phyloP scores from a whole-genome alignment of 2,113 vertebrate genomes.

The Propithecus coquereli region DNA sequence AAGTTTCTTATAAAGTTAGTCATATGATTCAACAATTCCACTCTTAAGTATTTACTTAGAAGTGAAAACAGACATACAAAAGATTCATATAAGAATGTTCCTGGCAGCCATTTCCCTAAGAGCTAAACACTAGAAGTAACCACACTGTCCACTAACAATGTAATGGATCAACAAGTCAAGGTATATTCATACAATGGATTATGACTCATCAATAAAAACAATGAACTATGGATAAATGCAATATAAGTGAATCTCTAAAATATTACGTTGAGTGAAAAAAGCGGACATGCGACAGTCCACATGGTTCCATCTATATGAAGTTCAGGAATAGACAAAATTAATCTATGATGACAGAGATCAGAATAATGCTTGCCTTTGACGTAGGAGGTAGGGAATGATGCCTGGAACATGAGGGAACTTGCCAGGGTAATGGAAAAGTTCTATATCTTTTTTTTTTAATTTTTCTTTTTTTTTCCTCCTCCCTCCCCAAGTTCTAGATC shows the following conservation, averaged over 20 bases:
- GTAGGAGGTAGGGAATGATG: neutral
- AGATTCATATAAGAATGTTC: neutral
- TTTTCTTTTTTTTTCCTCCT: no score
- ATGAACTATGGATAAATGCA: neutral
- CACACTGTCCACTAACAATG: neutral
- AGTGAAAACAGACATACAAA: slow-evolving; percentile 22
- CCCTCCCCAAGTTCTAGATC: neutral
- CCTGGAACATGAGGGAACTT: neutral
- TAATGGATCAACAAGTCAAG: neutral
- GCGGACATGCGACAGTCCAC: neutral
- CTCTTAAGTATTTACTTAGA: slow-evolving; percentile 13
- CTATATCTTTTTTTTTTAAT: neutral
- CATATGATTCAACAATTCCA: neutral
- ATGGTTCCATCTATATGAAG: neutral
- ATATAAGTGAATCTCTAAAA: slow-evolving; percentile 5
- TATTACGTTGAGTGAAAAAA: neutral
- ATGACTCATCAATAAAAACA: neutral
- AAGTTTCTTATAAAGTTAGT: neutral
- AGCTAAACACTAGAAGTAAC: slow-evolving; percentile 18
- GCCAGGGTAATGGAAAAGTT: neutral
- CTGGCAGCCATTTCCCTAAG: neutral
- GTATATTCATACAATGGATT: neutral
- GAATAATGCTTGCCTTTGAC: neutral
- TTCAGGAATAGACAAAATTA: neutral
- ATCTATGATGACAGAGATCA: neutral